Percentiles rank a stretch among this genome's conserved stretches.
These are phyloP conservation scores for Mactromeris polynyma DNA, from an alignment of 2,888 invertebrate genomes.

Conservation along the genomic window DNA sequence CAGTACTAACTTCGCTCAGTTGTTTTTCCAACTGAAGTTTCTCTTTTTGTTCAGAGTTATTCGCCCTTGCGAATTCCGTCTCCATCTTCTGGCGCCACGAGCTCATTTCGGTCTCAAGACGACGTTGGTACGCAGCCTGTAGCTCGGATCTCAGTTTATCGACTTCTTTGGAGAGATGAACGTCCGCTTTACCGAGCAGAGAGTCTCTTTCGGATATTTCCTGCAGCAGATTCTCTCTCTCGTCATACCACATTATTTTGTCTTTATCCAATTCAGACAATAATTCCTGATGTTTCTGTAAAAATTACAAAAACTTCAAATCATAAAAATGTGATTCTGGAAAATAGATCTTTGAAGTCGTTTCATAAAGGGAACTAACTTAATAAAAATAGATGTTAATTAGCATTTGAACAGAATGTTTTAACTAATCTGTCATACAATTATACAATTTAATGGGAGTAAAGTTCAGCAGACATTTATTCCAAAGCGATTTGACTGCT, in stretches of 20 bases:
- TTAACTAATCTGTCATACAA: too few relatives aligned
- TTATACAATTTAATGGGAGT: too few relatives aligned
- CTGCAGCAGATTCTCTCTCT: conserved; percentile 65
- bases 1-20: conserved; percentile 66
- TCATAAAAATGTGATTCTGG: too few relatives aligned
- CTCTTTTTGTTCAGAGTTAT: conserved; percentile 67
- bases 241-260: conserved; percentile 66
- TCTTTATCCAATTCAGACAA: conserved; percentile 65
- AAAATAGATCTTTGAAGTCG: too few relatives aligned
- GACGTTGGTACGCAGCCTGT: conserved; percentile 71
- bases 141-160: conserved; percentile 72
- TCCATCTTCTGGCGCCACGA: conserved; percentile 65
- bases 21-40: conserved; percentile 68
- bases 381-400: too few relatives aligned
- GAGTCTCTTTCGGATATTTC: conserved; percentile 73
- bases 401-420: too few relatives aligned
- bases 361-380: too few relatives aligned
- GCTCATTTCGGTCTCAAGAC: conserved; percentile 69
- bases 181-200: conserved; percentile 76
- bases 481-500: too few relatives aligned
- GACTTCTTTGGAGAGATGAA: conserved; percentile 75
- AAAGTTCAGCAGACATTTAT: too few relatives aligned
- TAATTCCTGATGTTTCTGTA: conserved; percentile 55
- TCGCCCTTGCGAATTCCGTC: conserved; percentile 55
- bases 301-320: not conserved